Conservation (phyloP, 2,888 invertebrate species). For the Drosophila sordidula region DNA sequence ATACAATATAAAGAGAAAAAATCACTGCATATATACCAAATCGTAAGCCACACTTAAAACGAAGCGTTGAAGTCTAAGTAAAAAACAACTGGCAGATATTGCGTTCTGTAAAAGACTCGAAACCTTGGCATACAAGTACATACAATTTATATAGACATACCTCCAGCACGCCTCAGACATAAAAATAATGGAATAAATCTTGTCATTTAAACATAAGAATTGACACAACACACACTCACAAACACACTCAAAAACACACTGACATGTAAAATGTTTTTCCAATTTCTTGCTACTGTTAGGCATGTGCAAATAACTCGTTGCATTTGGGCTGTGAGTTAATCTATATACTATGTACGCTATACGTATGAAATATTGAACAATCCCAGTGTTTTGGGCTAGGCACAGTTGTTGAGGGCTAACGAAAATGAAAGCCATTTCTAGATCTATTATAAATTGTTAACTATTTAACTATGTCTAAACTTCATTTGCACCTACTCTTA, state of each 20-base stretch:
- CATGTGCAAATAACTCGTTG: slow-evolving; percentile 54
- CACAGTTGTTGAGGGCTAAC: slow-evolving; percentile 42
- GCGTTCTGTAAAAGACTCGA: neutral
- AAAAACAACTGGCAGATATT: slow-evolving; percentile 4
- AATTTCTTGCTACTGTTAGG: slow-evolving; percentile 37
- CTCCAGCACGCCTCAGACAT: slow-evolving; percentile 66
- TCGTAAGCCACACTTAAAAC: too few species aligned
- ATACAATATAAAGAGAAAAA: slow-evolving; percentile 35
- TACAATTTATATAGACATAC: slow-evolving; percentile 66
- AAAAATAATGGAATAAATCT: slow-evolving; percentile 26
- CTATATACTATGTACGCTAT: slow-evolving; percentile 34
- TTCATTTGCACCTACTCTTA: slow-evolving; percentile 41
- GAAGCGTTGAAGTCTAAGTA: slow-evolving; percentile 26
- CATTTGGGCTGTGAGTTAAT: slow-evolving; percentile 73
- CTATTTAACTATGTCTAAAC: slow-evolving; percentile 31
- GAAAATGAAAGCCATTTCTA: slow-evolving; percentile 28
- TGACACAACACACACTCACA: slow-evolving; percentile 6
- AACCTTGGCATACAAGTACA: slow-evolving; percentile 37
- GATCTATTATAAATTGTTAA: slow-evolving; percentile 46
- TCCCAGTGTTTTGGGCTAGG: slow-evolving; percentile 2
- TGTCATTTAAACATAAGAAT: slow-evolving; percentile 32
- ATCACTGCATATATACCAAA: neutral
- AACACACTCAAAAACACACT: slow-evolving; percentile 13
- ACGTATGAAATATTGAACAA: slow-evolving; percentile 5
- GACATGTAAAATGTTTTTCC: slow-evolving; percentile 7